Evolutionary conservation across 2,888 invertebrate species (phyloP), one percentile per base, ranked within the genome.

Genomic region (Polyommatus icarus): DNA sequence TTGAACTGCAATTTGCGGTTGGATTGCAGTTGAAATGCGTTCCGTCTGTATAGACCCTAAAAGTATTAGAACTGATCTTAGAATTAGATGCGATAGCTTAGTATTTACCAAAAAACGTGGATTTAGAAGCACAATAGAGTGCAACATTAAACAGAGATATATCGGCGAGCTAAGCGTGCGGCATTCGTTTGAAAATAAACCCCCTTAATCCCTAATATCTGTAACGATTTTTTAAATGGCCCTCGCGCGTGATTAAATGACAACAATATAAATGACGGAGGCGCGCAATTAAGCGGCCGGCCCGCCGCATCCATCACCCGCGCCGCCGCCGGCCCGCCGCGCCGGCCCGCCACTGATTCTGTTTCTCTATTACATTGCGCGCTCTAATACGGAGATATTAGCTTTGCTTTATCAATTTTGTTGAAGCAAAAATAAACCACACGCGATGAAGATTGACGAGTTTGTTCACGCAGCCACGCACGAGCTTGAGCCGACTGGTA

Each of bases 201-300:
- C n/a, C 72, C 24, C 59, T 40, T 73, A 77, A 77, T 40, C 50
- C 77, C 75, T 81, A 79, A 79, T 77, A 59, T 77, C 73, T 77
- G 76, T 77, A 79, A 79, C 79, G 79, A 79, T 80, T 80, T 79
- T 81, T 80, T 78, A 81, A 82, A 78, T 81, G 80, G 78, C 50
- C 76, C 77, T 73, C 77, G 79, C 79, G 78, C 79, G 86, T 88
- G 90, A 91, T 89, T 89, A 90, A 90, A 86, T 85, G 90, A 84
- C 86, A 86, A 84, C 87, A 86, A 87, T 90, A 90, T 88, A 89
- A 90, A 89, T 90, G 91, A 91, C 87, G 85, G 87, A 85, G 85
- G 84, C 83, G 80, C 59, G 86, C 89, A 90, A 90, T 90, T 90
- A 90, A 88, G 87, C 82, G 82, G 78, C 79, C 79, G 78, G 83